phyloP scores from a whole-genome alignment of 2,888 invertebrate genomes.

The Nyleta sp. region DNA sequence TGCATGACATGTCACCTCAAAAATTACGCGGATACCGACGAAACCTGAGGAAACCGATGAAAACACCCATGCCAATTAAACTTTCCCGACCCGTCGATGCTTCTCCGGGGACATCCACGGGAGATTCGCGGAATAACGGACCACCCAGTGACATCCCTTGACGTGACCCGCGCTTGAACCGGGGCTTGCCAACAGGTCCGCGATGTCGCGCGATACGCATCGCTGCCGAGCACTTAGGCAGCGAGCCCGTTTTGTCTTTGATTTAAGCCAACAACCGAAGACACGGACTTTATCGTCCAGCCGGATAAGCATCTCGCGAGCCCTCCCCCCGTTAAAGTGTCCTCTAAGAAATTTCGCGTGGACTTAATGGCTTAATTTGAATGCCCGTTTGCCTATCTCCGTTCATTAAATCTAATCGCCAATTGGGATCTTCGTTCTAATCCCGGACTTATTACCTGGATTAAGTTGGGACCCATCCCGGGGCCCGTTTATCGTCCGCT shows the following conservation, averaged over 20 bases:
- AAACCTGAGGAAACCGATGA: too few species aligned
- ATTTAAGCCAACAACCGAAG: conserved; percentile 46
- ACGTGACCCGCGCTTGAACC: conserved; percentile 55
- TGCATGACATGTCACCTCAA: too few species aligned
- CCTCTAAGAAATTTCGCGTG: background rate
- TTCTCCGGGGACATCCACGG: background rate
- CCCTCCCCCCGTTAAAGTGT: background rate
- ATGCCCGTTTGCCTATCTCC: conserved; percentile 39
- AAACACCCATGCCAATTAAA: too few species aligned
- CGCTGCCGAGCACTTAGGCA: conserved; percentile 30
- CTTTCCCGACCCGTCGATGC: too few species aligned
- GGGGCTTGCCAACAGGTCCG: conserved; percentile 37
- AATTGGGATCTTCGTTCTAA: conserved; percentile 44
- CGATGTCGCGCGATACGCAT: conserved; percentile 52
- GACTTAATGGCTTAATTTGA: conserved; percentile 41
- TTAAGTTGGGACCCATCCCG: background rate
- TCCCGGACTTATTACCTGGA: conserved; percentile 17
- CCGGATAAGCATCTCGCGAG: conserved; percentile 39
- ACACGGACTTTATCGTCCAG: conserved; percentile 42
- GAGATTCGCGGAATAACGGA: conserved; percentile 50
- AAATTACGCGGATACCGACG: too few species aligned
- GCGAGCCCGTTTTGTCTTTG: conserved; percentile 35
- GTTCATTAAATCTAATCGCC: conserved; percentile 47
- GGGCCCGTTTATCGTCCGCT: conserved; percentile 12
- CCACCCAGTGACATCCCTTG: conserved; percentile 56